Base-by-base conservation (phyloP, 2,888 invertebrate genomes). In the Allolobophora icterica region DNA sequence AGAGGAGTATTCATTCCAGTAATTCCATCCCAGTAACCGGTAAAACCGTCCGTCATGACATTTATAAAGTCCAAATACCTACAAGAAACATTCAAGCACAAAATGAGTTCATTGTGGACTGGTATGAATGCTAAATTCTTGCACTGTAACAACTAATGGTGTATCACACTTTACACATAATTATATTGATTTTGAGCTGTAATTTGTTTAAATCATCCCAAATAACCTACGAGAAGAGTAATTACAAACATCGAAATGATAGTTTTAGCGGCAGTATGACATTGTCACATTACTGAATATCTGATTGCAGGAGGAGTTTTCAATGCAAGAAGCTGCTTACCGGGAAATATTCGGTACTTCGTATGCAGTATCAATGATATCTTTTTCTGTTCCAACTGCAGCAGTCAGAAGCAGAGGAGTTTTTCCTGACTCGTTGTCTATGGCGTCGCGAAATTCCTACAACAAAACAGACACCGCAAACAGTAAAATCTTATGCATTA, bases 1-100 rank as follows among this genome's bases (percentile, higher is more conserved):
- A 95, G 93, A 3, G 95, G 95, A 90, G 94, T 93, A 92, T 95
- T 94, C 90, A 94, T 94, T 40, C 95, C 95, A 13, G 95, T 94
- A 52, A 91, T 90, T 5, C 91, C 92, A 4, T 94, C 94, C 95
- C 95, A 95, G 83, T 93, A 93, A 17, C 95, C 95, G 91, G 95
- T 94, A 11, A 95, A 93, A 92, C 95, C 95, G 91, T 95, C 95
- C 3, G 94, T 92, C 95, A 95, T 95, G 89, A 94, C 91, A 91
- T 93, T 94, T 90, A 94, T 93, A 90, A 94, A 93, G 91, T 94
- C 94, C 87, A 94, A 92, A 89, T 93, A 91, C 71, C 94, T 94
- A 40, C 19, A 30, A 84, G 33, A 33, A n/a, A 33, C 2, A 42
- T 42, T 42, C 5, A 24, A 24, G 8, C 24, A 52, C 45, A 11